Evolutionary conservation across 2,113 vertebrate genomes (phyloP).

Genomic region (Lophura nycthemera): DNA sequence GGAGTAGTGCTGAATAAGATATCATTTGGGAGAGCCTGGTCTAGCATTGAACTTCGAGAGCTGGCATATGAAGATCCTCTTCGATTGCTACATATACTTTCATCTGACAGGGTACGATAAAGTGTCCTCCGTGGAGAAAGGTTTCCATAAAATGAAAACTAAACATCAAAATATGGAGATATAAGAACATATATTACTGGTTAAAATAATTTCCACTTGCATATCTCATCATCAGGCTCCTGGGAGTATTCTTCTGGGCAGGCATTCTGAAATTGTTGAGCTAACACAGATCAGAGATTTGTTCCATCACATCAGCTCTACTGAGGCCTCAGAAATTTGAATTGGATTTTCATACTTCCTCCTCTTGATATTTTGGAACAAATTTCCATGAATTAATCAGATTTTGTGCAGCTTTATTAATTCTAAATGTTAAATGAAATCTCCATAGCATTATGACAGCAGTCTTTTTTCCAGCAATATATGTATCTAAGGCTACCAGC

Average conservation of each 20-base stretch:
- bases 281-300: background rate
- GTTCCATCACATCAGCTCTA: background rate
- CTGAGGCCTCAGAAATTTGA: background rate
- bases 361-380: conserved; percentile 33
- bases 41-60: conserved; percentile 92
- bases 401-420: conserved; percentile 23
- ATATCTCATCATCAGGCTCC: background rate
- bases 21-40: conserved; percentile 92
- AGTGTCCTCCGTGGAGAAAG: conserved; percentile 87
- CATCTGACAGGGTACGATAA: conserved; percentile 93
- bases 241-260: background rate
- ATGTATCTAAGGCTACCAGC: background rate
- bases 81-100: conserved; percentile 92
- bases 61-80: conserved; percentile 90
- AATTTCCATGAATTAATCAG: background rate
- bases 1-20: conserved; percentile 96
- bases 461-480: conserved; percentile 2
- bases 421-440: conserved; percentile 55
- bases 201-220: background rate
- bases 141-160: conserved; percentile 86
- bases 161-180: background rate
- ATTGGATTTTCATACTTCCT: background rate
- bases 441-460: background rate
- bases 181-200: background rate
- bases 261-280: background rate